Evolutionary conservation across 1,140 invertebrate genomes (phyloP), one percentile per base, ranked within the genome.

Genomic region (Ips typographus): DNA sequence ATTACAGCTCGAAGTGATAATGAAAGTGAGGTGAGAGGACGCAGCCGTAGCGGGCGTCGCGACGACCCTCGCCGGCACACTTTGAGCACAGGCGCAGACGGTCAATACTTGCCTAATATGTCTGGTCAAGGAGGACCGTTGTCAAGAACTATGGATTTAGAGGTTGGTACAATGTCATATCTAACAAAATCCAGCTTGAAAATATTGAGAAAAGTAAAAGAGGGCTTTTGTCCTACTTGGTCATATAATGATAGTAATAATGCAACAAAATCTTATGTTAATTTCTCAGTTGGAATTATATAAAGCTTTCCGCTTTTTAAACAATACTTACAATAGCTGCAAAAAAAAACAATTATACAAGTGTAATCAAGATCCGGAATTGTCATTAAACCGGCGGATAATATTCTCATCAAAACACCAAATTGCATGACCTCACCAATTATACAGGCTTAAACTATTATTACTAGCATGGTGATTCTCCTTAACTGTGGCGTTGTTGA

Each of bases 11-110:
- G 82, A 56, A 81, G 82, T 47, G 79, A 81, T 43, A 79, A 81
- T 71, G 80, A 81, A 72, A 77, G 78, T 73, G 81, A 83, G 63
- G 80, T 83, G 72, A 80, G 84, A 71, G 77, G 84, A 41, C 80
- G 84, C 36, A 79, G 78, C 57, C 75, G 81, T 41, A 77, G 82
- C 77, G 83, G 83, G 57, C 77, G 85, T 57, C 78, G 87, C 71
- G 88, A 90, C 80, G 89, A 90, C 79, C 88, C 88, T 38, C 81
- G 88, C 6, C 83, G 88, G 40, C 89, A 90, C 76, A 90, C 89
- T 49, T 82, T 90, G 61, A 86, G 87, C 44, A 86, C 87, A 40
- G 70, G 70, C 39, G 68, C 66, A 5, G 87, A 89, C 75, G 83
- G 89, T 42, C 85, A 86, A 69, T 87, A 88, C 74, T 64, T 79